Percentiles rank a stretch among this genome's conserved stretches.
These are phyloP conservation scores for Campylorhamphus procurvoides DNA, from an alignment of 2,113 vertebrate species.

Conservation along the genomic window DNA sequence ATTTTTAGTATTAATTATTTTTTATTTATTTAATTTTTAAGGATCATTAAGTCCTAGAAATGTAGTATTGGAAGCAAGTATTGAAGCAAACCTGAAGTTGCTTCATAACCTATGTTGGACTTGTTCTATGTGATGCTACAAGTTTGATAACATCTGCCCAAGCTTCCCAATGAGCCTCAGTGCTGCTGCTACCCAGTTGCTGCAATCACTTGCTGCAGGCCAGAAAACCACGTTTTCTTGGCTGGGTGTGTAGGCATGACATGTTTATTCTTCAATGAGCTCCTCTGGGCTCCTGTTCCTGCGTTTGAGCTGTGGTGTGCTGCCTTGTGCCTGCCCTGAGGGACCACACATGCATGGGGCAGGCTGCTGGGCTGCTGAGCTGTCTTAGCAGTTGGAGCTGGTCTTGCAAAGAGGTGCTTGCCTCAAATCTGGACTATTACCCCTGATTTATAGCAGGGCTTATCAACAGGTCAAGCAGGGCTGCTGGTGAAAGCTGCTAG, in stretches of 20 bases:
- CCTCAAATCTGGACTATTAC: neutral
- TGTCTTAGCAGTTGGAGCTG: neutral
- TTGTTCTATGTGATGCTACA: neutral
- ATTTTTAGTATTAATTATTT: neutral
- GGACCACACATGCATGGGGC: rapidly evolving
- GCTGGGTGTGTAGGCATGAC: rapidly evolving
- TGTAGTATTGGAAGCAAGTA: too few species aligned
- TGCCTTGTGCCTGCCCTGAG: rapidly evolving
- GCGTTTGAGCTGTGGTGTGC: neutral
- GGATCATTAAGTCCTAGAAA: neutral
- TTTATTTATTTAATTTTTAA: neutral
- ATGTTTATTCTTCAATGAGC: neutral
- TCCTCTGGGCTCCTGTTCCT: neutral
- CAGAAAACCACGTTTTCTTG: neutral
- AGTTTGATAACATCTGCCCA: neutral
- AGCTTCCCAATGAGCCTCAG: neutral
- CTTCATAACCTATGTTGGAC: neutral
- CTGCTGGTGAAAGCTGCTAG: neutral
- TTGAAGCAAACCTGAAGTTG: neutral
- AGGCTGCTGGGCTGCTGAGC: neutral
- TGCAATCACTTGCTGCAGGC: neutral
- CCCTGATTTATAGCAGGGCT: neutral
- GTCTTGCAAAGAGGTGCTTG: neutral
- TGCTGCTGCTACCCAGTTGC: neutral
- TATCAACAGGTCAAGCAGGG: too few species aligned